Percentiles rank a stretch among this genome's conserved stretches.
Evolutionary conservation across 1,140 invertebrate species (phyloP).

Genomic region (Agraylea sexmaculata): DNA sequence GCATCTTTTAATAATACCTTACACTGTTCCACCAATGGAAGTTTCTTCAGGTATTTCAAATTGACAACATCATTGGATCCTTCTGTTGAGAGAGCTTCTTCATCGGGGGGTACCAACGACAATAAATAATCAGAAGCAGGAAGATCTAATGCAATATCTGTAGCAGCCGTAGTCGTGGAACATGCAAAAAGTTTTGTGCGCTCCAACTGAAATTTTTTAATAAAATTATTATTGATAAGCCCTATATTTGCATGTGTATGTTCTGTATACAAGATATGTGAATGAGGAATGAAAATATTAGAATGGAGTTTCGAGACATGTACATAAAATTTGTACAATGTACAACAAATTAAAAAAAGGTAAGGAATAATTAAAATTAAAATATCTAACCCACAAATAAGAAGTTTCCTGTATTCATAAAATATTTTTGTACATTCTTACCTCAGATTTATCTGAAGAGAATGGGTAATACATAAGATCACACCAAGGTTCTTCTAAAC

Average conservation of each 20-base stretch:
- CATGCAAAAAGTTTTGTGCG: constrained; percentile 48
- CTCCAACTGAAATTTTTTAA: constrained; percentile 37
- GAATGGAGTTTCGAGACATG: no score
- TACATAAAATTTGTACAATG: no score
- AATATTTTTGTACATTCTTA: no score
- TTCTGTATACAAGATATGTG: no score
- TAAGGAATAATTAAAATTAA: no score
- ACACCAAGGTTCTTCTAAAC: constrained; percentile 69
- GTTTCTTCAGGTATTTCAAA: constrained; percentile 48
- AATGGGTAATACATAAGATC: constrained; percentile 47
- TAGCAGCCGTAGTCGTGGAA: constrained; percentile 36
- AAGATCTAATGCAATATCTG: constrained; percentile 42
- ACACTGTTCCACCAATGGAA: constrained; percentile 60
- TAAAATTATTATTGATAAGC: no score
- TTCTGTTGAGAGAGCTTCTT: constrained; percentile 31
- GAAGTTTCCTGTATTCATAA: no score
- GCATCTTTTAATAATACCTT: constrained; percentile 62
- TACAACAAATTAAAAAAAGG: no score
- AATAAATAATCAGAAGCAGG: constrained; percentile 51
- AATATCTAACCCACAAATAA: no score
- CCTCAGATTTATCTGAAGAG: constrained; percentile 48
- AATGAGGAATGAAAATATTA: no score
- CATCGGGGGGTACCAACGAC: constrained; percentile 51
- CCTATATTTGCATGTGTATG: no score
- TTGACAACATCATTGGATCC: constrained; percentile 33